Base-by-base conservation (phyloP, 2,888 invertebrate species). In the Eupithecia tripunctaria region DNA sequence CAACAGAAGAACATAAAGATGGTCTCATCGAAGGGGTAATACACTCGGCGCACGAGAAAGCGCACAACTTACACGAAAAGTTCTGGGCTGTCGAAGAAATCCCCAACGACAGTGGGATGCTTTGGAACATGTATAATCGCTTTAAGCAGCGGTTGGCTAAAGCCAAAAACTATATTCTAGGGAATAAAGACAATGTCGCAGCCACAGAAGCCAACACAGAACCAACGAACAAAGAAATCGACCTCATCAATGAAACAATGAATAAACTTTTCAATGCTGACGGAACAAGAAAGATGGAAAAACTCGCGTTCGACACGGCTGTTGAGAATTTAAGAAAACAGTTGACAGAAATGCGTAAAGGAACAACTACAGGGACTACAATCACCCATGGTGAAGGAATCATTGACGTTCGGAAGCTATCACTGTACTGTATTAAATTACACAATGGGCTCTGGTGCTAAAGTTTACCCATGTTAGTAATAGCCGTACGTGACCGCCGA, bases 21-120 rank as follows among this genome's bases (percentile, higher is more conserved):
- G 74, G 78, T 0, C 56, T 76, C 1, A 80, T 80, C 29, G 78
- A 80, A 47, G 82, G 83, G 8, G 67, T 81, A 21, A 56, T 84
- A 25, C 80, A 84, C 68, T 77, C 64, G 56, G 68, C 79, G 43
- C 76, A 78, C 10, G 67, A 75, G 0, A 83, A 77, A 74, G 68
- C 81, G 56, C 84, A 82, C 64, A 51, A 74, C 21, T 60, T 82
- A 2, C 69, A 71, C 62, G 69, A 68, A 12, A 72, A 79, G 5
- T 70, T 84, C 21, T 72, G 78, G 64, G 36, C 74, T n/a, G 78
- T 80, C 32, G 83, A 82, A 5, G 73, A 73, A 7, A 72, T 77
- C 32, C 73, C 76, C 41, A 70, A 69, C 4, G 73, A 78, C 6
- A 75, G 79, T 29, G 82, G 82, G 25, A 36, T 79, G 7, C 59